Base-by-base conservation (phyloP, 2,113 vertebrate species). In the Channa maculata region DNA sequence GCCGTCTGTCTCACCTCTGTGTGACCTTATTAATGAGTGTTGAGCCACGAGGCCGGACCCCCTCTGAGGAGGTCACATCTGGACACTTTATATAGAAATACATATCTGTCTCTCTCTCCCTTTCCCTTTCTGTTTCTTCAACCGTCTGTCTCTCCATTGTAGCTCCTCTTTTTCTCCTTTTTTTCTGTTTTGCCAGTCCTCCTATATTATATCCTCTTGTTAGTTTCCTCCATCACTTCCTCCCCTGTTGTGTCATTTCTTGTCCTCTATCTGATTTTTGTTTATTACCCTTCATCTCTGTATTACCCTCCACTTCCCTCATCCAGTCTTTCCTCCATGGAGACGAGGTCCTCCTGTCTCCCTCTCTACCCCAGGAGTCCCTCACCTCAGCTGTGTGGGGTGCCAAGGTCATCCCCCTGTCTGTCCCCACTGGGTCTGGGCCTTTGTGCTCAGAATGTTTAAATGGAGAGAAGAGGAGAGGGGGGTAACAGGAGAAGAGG, bases 11-110 rank as follows among this genome's bases (percentile, higher is more conserved):
- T 89, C 83, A 87, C 87, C 90, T 91, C 83, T 72, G 83, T 14
- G 79, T 77, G 89, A 91, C 91, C 89, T 91, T 91, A 87, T 91
- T 92, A 91, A 92, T 91, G 90, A 91, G 90, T 86, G 90, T 87
- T 88, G 84, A 85, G 86, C 88, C 85, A 84, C 58, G 80, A 88
- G 88, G 86, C 81, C 13, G 80, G 90, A 86, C 84, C 83, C 86
- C 90, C 89, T 82, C 81, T 71, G 88, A 83, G 79, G 85, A 91
- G 90, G 90, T 91, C 88, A 87, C 87, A 89, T 88, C 88, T 90
- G 88, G 84, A 88, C 82, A 81, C 88, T 86, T 82, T 77, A 71
- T 82, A 88, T 83, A 79, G 71, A 88, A 78, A 84, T 73, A 51
- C 77, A 75, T 80, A 33, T 80, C 82, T 77, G n/a, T 73, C 81